phyloP scores from a whole-genome alignment of 1,140 invertebrate species.

The Megathymus violae region DNA sequence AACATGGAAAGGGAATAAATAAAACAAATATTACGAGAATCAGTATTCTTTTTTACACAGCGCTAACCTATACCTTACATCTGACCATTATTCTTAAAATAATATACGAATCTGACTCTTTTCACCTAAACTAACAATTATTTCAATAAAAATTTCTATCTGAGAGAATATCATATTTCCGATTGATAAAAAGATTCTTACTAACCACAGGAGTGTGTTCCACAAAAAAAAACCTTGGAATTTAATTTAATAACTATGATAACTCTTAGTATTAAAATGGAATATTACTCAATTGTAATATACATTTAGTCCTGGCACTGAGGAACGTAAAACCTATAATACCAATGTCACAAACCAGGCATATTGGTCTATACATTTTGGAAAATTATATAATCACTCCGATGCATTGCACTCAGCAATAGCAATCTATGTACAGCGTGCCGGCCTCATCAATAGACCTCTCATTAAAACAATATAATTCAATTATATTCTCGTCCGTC shows the following conservation, averaged over 20 bases:
- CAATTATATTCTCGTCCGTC: constrained; percentile 15
- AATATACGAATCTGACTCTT: constrained; percentile 79
- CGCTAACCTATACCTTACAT: constrained; percentile 69
- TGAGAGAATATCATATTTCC: constrained; percentile 69
- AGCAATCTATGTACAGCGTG: constrained; percentile 26
- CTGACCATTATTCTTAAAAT: constrained; percentile 72
- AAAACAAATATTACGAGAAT: constrained; percentile 74
- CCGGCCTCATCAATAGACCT: constrained; percentile 10
- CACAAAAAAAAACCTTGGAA: constrained; percentile 57
- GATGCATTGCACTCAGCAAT: constrained; percentile 53
- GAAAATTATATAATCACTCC: constrained; percentile 40
- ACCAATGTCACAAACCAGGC: constrained; percentile 40
- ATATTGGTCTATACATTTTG: constrained; percentile 40
- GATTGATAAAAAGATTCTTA: constrained; percentile 65
- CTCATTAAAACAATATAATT: constrained; percentile 28
- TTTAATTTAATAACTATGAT: constrained; percentile 50
- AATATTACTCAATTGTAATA: constrained; percentile 46
- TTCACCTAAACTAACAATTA: constrained; percentile 62
- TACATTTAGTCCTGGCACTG: constrained; percentile 51
- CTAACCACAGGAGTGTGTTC: constrained; percentile 53
- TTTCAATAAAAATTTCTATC: constrained; percentile 72
- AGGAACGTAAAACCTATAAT: constrained; percentile 41
- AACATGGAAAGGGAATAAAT: constrained; percentile 45
- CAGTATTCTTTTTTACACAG: constrained; percentile 78
- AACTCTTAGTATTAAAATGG: constrained; percentile 42